Base-by-base conservation (phyloP, 1,140 invertebrate species). In the Drosophila repletoides region DNA sequence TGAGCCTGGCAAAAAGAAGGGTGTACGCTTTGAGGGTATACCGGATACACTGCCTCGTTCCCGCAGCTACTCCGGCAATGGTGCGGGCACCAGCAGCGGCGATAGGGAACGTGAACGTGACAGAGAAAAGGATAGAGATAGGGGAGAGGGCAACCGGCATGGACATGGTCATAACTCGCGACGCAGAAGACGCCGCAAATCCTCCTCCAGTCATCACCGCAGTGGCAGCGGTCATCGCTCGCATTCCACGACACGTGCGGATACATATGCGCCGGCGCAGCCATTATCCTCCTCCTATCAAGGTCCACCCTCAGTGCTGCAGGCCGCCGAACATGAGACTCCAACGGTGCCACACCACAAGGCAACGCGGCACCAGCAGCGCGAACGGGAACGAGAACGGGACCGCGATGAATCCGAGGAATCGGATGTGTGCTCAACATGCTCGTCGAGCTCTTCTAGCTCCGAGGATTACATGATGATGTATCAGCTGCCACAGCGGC, bases 391-490 rank as follows among this genome's bases (percentile, higher is more conserved):
- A 0, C 33, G 60, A 4, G 73, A 71, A 1, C 36, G 74, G 2
- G 65, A 76, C 21, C 55, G 90, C 38, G 81, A 93, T 9, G 94
- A 95, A n/a, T 95, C 89, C 28, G 95, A 90, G 64, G 88, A 88
- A 29, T 90, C 88, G 3, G 95, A 94, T 79, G 94, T 95, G 64
- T 97, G 96, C 90, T 97, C 96, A 41, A 97, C 96, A 0, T 97
- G 96, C 79, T 97, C 95, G 1, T 95, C 94, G 1, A 89, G 88
- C 40, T 89, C 88, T 6, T 96, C 95, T 10, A 95, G 93, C 55
- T 96, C 95, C 7, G 96, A 95, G 31, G 95, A 96, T 36, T 96
- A 96, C 36, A 93, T 95, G 33, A 94, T 95, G 70, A 95, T 95
- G 51, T 97, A 97, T 88, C 93, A 95, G 33, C 88, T 97, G 38